A percentile compares a stretch with the other conserved stretches of the same genome.
phyloP scores from a whole-genome alignment of 2,797 vertebrate genomes.

The Xerus rutilus region DNA sequence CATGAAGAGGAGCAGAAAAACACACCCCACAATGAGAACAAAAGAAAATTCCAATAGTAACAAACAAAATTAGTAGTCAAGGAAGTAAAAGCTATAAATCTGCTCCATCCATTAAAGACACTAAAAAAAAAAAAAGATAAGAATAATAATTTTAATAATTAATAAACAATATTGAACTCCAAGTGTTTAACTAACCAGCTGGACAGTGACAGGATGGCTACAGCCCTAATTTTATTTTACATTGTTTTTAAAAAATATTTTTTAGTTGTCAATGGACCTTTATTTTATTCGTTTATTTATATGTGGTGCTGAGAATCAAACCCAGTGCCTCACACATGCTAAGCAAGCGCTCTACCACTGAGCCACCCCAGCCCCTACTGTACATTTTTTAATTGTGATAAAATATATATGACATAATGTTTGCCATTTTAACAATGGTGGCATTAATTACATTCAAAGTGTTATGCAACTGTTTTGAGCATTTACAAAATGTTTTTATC shows the following conservation, averaged over 20 bases:
- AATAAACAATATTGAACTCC: not conserved
- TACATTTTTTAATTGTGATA: not conserved
- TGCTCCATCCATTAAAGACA: not conserved
- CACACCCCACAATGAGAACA: not conserved
- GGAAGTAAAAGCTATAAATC: not conserved
- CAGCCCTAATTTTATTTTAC: not conserved
- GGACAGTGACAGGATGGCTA: not conserved
- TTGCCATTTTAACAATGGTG: not conserved
- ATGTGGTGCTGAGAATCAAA: too few species aligned
- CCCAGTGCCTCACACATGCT: too few species aligned
- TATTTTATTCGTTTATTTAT: too few species aligned
- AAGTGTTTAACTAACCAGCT: not conserved
- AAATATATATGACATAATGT: not conserved
- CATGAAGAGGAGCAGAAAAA: not conserved
- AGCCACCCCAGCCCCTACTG: too few species aligned
- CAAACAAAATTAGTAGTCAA: not conserved
- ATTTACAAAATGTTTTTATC: constrained; percentile 12
- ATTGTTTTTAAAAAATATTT: too few species aligned
- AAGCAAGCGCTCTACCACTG: too few species aligned
- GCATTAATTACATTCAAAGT: not conserved
- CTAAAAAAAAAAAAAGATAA: not conserved
- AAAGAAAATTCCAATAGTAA: not conserved
- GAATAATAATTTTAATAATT: constrained; percentile 27
- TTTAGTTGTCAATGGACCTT: too few species aligned
- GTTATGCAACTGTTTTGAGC: not conserved